Base-by-base conservation (phyloP, 2,888 invertebrate genomes). In the Dusona sp. region DNA sequence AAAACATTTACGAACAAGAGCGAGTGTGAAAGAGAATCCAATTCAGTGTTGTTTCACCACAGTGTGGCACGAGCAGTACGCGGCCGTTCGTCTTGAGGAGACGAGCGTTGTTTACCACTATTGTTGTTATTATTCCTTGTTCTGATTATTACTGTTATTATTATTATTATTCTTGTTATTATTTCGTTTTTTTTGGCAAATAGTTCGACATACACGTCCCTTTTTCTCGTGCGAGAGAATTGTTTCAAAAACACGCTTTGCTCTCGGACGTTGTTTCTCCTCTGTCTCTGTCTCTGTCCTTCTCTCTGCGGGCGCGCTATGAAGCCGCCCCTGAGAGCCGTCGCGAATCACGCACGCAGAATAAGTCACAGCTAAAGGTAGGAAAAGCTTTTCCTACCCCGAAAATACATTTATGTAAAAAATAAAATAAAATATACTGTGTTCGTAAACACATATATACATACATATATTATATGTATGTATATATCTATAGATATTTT, bases 281-380 rank as follows among this genome's bases (percentile, higher is more conserved):
- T 45, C 75, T 74, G 36, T 61, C 72, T 72, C 72, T 64, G 36
- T 72, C 64, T 72, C 79, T 77, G 42, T 77, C 77, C 77, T 73
- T 80, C 65, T 70, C 54, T 70, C 81, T 74, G 79, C 29, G 64
- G 79, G 78, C 89, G 90, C 87, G 90, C 90, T 90, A 92, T 92
- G 92, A 92, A 92, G 91, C 91, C 92, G 90, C 88, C 89, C 90
- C 90, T 91, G 92, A 92, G 89, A 90, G 70, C 68, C 65, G 57
- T 57, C 72, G 65, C 84, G 75, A 80, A 81, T 67, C 80, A 84
- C 84, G 84, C 86, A 86, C 80, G 86, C 86, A 75, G 86, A 87
- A 84, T 82, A 84, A 80, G 80, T 88, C 88, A 88, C 88, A 90
- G 87, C 89, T 86, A 90, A 90, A 91, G 89, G 89, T 89, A 91